Conservation (phyloP, 2,888 invertebrate genomes). For the Nebria brevicollis region DNA sequence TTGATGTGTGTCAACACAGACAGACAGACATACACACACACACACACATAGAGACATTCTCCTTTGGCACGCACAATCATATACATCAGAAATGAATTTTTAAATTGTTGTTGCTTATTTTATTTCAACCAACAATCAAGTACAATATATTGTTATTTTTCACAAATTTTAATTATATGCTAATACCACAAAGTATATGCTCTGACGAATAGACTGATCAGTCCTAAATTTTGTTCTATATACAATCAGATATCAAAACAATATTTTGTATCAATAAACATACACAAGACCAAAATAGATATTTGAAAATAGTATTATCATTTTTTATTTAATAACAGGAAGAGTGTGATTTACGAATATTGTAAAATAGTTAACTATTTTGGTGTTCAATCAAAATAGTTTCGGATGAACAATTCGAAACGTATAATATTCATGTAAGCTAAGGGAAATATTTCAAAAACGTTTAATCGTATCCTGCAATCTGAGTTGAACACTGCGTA, state of each 20-base stretch:
- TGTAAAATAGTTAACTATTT: no score
- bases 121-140: background rate
- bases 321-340: no score
- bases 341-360: no score
- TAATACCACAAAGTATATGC: background rate
- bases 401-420: no score
- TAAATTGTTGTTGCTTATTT: background rate
- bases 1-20: conserved; percentile 25
- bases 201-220: background rate
- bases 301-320: no score
- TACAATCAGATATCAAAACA: no score
- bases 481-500: background rate
- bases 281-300: no score
- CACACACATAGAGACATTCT: background rate
- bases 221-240: background rate
- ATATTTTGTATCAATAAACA: no score
- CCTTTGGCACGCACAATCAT: background rate
- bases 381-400: no score
- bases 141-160: background rate
- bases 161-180: background rate
- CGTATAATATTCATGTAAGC: no score
- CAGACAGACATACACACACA: conserved; percentile 24
- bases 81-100: background rate
- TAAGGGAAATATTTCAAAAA: no score
- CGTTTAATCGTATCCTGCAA: background rate